Conservation (phyloP, 2,797 vertebrate species). For the Coranthus polyacanthus region DNA sequence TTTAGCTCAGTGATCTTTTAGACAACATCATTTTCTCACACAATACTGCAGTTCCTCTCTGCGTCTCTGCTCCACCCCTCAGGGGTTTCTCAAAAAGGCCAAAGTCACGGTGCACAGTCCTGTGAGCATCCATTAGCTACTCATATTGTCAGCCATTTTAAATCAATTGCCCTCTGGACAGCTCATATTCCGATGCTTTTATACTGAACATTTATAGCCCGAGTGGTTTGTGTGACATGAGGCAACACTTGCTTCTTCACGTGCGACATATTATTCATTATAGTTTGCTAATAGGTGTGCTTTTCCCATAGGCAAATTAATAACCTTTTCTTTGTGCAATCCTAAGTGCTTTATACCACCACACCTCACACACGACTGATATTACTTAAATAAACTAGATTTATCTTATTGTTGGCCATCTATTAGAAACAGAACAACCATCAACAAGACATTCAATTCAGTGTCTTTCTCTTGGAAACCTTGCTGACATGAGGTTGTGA, state of each 20-base stretch:
- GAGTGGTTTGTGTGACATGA: slow-evolving; percentile 3
- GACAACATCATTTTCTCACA: not conserved
- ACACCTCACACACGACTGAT: too few relatives aligned
- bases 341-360: too few relatives aligned
- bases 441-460: too few relatives aligned
- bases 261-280: not conserved
- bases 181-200: slow-evolving; percentile 34
- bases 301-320: too few relatives aligned
- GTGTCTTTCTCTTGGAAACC: too few relatives aligned
- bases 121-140: slow-evolving; percentile 51
- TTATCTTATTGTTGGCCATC: too few relatives aligned
- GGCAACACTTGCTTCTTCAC: slow-evolving; percentile 3
- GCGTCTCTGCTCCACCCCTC: not conserved
- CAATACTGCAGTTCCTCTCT: slow-evolving; percentile 8
- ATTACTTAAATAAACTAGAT: too few relatives aligned
- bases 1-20: slow-evolving; percentile 19
- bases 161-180: not conserved
- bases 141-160: slow-evolving; percentile 46
- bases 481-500: too few relatives aligned
- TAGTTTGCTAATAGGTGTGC: not conserved
- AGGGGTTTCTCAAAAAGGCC: slow-evolving; percentile 17
- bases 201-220: slow-evolving; percentile 1
- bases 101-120: not conserved
- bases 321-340: too few relatives aligned
- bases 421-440: too few relatives aligned